These are phyloP conservation scores for Tragopan temminckii DNA, from an alignment of 2,797 vertebrate genomes.

Conservation along the genomic window DNA sequence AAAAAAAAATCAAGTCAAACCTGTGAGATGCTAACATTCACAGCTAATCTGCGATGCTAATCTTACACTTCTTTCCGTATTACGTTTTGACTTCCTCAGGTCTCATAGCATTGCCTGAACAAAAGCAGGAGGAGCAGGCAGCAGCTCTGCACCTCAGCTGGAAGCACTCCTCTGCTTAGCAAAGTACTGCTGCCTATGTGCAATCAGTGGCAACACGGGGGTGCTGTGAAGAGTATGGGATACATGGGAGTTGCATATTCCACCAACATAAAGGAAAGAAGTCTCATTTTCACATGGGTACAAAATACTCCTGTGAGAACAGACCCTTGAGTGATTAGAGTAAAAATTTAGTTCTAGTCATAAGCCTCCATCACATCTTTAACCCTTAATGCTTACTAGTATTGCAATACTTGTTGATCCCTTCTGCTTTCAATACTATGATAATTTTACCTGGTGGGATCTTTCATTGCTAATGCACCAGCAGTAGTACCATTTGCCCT, in stretches of 20 bases:
- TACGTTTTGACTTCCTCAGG: neutral
- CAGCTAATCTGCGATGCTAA: neutral
- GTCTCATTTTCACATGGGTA: neutral
- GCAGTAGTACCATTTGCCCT: neutral
- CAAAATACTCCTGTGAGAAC: neutral
- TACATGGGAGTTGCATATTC: fast-evolving
- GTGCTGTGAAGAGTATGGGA: fast-evolving
- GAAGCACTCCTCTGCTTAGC: neutral
- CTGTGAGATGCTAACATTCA: neutral
- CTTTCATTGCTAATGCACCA: neutral
- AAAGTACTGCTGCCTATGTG: neutral
- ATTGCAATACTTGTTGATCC: neutral
- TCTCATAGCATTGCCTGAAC: neutral
- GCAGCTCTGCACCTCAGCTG: neutral
- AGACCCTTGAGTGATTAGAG: neutral
- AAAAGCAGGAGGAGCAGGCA: neutral
- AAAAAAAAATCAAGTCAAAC: neutral
- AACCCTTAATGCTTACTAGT: neutral
- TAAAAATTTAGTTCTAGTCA: neutral
- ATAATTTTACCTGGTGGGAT: neutral
- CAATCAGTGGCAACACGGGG: neutral
- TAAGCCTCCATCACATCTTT: neutral
- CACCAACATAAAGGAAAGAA: neutral
- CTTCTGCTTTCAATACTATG: neutral
- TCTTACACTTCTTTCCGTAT: neutral